These are phyloP conservation scores for Sphaerophoria rueppellii DNA, from an alignment of 2,888 invertebrate species.

Conservation along the genomic window DNA sequence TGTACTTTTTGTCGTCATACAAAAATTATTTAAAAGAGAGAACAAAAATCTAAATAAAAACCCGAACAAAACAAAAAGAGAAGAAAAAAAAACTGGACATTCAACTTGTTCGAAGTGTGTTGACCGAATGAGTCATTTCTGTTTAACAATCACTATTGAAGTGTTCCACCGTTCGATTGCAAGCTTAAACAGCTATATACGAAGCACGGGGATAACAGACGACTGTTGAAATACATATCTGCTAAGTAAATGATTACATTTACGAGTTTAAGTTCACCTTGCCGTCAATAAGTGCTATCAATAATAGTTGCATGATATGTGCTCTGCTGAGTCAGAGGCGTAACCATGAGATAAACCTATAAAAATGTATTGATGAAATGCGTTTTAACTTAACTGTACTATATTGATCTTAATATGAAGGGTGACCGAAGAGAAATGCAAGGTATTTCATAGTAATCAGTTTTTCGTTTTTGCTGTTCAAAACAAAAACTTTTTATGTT, in stretches of 20 bases:
- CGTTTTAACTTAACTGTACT: no score
- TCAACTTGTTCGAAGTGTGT: slow-evolving; percentile 29
- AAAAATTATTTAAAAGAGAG: neutral
- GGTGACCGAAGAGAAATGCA: no score
- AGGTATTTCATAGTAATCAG: no score
- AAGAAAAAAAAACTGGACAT: slow-evolving; percentile 47
- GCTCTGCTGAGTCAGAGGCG: slow-evolving; percentile 9
- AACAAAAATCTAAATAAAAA: neutral
- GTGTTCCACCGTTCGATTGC: neutral
- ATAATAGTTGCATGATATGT: slow-evolving; percentile 28
- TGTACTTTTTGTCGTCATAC: no score
- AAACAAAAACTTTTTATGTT: no score
- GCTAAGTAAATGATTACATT: slow-evolving; percentile 28
- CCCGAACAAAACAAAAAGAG: neutral
- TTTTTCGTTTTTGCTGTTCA: no score
- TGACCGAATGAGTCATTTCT: slow-evolving; percentile 63
- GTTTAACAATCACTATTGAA: slow-evolving; percentile 23
- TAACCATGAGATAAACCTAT: slow-evolving; percentile 39
- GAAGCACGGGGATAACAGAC: slow-evolving; percentile 21
- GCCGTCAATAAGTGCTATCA: slow-evolving; percentile 6
- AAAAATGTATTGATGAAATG: no score
- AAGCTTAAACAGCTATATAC: slow-evolving; percentile 7
- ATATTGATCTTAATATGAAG: no score
- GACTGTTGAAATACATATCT: neutral
- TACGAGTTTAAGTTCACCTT: slow-evolving; percentile 37